Conservation (phyloP, 2,113 vertebrate genomes). For the Entelurus aequoreus region DNA sequence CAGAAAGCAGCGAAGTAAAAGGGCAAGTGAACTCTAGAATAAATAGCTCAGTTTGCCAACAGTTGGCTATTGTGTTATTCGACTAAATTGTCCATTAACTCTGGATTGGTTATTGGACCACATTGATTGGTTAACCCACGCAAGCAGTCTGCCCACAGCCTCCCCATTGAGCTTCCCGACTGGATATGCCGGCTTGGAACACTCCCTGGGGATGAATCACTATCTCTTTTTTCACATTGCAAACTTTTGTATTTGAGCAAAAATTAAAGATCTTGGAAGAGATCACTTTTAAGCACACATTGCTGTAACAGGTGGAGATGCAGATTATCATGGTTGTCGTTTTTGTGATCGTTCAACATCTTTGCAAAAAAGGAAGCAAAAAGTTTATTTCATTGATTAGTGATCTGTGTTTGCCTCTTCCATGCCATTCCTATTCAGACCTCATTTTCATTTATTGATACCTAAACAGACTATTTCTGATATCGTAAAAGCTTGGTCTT, state of each 20-base stretch:
- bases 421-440: conserved; percentile 3
- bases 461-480: conserved; percentile 1
- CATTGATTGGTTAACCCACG: conserved; percentile 57
- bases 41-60: conserved; percentile 36
- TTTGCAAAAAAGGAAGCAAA: conserved; percentile 10
- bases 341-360: conserved; percentile 13
- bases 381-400: conserved; percentile 31
- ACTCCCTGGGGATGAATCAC: conserved; percentile 42
- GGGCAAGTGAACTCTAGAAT: conserved; percentile 7
- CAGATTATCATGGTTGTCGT: conserved; percentile 21
- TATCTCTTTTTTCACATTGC: conserved; percentile 38
- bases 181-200: conserved; percentile 42
- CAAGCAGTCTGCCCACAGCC: conserved; percentile 41
- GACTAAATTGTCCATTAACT: conserved; percentile 60
- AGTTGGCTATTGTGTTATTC: conserved; percentile 33
- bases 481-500: background rate
- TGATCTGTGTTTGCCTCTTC: conserved; percentile 22
- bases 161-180: conserved; percentile 43
- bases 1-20: conserved; percentile 11
- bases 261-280: background rate
- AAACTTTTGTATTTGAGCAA: conserved; percentile 1
- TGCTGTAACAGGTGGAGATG: conserved; percentile 7
- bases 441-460: conserved; percentile 13
- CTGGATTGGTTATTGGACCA: conserved; percentile 57
- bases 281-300: conserved; percentile 15